Evolutionary conservation across 30 jellyfish, hydroid and myxozoan genomes (phyloP).

Genomic region (Nemopilema nomurai): DNA sequence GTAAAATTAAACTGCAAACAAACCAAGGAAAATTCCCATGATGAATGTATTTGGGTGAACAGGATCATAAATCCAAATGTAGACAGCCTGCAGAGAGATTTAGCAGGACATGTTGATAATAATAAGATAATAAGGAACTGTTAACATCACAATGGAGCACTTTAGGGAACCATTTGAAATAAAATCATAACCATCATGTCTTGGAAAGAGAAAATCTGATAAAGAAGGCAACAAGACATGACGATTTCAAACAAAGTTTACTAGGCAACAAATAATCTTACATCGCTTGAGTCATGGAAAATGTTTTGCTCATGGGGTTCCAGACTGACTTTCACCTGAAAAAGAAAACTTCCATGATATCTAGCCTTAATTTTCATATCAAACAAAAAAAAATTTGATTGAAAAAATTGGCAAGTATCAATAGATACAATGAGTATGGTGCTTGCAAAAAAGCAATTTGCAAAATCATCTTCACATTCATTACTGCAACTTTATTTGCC

Average conservation of each 20-base stretch:
- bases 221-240: no score
- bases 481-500: neutral
- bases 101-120: neutral
- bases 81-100: slow-evolving; percentile 48
- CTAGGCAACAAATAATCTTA: slow-evolving; percentile 5
- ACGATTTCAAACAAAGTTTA: neutral
- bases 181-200: no score
- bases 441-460: no score
- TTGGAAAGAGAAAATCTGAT: no score
- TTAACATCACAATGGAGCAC: no score
- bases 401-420: no score
- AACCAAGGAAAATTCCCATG: slow-evolving; percentile 87
- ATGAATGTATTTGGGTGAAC: slow-evolving; percentile 87
- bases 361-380: neutral
- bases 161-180: no score
- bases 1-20: slow-evolving; percentile 1
- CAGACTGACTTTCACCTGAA: slow-evolving; percentile 83
- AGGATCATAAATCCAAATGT: slow-evolving; percentile 95
- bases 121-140: no score
- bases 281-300: slow-evolving; percentile 87
- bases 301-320: slow-evolving; percentile 87
- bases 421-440: no score
- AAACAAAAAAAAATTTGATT: neutral
- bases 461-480: no score
- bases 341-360: neutral